Evolutionary conservation across 2,113 vertebrate genomes (phyloP), one percentile per base, ranked within the genome.

Genomic region (Amphiprion ocellaris): DNA sequence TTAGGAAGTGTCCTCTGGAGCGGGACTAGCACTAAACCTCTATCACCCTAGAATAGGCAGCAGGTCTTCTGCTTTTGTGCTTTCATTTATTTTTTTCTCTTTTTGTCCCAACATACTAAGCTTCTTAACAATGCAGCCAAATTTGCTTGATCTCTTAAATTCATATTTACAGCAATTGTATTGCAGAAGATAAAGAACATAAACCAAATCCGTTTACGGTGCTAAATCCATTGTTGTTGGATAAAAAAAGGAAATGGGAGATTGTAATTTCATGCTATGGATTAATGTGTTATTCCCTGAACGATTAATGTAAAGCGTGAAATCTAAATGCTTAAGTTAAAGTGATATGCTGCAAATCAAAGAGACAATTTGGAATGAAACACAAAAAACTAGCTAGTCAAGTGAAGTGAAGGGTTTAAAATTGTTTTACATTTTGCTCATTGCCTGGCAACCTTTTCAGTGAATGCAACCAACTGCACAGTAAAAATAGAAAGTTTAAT

Each of bases 161-260:
- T 93, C 83, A 81, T 92, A 94, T 94, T 94, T 93, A 90, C 86
- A 83, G 87, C 84, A 77, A 92, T 91, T 92, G 90, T 93, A 92
- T 60, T 49, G 69, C 82, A 58, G 64, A 78, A 88, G 91, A 94
- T 94, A 93, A 88, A 93, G 90, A 89, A 88, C 71, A 89, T 84
- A 83, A 90, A 94, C 81, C 71, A 83, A 87, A 95, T 94, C 94
- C 90, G 19, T 87, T 94, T 91, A 83, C 26, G 68, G 73, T 30
- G 81, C 79, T 82, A 84, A 93, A 92, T 90, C 89, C 80, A 90
- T 93, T 93, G 90, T 94, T 92, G 87, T 83, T 70, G 63, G 77
- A 90, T 77, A 74, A 67, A 69, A 72, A 74, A 78, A 80, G 74
- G 61, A 84, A 90, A 90, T 74, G 26, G 82, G 81, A 92, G 90